A percentile compares a stretch with the other conserved stretches of the same genome.
Conservation (phyloP, 2,888 invertebrate genomes). For the Chrysolina americana region DNA sequence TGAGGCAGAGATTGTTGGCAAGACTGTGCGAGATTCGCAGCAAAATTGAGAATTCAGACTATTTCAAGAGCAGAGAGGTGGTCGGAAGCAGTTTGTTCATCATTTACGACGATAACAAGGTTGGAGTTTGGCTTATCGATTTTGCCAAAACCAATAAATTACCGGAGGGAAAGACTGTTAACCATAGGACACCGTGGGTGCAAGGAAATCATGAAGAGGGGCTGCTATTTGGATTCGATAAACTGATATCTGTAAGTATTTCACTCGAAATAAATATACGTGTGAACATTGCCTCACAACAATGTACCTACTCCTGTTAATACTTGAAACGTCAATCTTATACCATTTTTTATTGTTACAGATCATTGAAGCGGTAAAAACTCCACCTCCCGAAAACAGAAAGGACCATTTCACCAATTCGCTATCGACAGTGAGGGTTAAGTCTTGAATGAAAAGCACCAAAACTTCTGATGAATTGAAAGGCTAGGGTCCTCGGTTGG, state of each 20-base stretch:
- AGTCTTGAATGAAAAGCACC: conserved; percentile 58
- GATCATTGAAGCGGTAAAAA: conserved; percentile 58
- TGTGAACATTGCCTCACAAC: too few species aligned
- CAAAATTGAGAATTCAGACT: conserved; percentile 86
- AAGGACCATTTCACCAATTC: conserved; percentile 57
- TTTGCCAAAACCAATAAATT: conserved; percentile 93
- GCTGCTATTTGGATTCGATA: conserved; percentile 92
- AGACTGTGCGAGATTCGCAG: conserved; percentile 84
- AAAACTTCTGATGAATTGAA: conserved; percentile 5
- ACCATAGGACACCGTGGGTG: conserved; percentile 87
- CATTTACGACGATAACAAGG: conserved; percentile 89
- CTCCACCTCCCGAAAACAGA: conserved; percentile 47
- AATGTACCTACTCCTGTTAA: not conserved
- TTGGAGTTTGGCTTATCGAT: conserved; percentile 97
- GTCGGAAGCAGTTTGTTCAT: conserved; percentile 95
- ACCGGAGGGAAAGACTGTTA: conserved; percentile 78
- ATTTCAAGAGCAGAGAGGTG: conserved; percentile 91
- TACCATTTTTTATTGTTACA: conserved; percentile 52
- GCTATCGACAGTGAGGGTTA: conserved; percentile 62
- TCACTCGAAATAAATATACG: conserved; percentile 36
- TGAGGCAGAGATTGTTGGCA: conserved; percentile 79
- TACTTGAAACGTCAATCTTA: not conserved
- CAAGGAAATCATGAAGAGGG: conserved; percentile 99
- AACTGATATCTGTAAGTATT: conserved; percentile 81
- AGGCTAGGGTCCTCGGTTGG: conserved; percentile 3